These are phyloP conservation scores for Oncorhynchus nerka DNA, from an alignment of 2,113 vertebrate species.

Conservation along the genomic window DNA sequence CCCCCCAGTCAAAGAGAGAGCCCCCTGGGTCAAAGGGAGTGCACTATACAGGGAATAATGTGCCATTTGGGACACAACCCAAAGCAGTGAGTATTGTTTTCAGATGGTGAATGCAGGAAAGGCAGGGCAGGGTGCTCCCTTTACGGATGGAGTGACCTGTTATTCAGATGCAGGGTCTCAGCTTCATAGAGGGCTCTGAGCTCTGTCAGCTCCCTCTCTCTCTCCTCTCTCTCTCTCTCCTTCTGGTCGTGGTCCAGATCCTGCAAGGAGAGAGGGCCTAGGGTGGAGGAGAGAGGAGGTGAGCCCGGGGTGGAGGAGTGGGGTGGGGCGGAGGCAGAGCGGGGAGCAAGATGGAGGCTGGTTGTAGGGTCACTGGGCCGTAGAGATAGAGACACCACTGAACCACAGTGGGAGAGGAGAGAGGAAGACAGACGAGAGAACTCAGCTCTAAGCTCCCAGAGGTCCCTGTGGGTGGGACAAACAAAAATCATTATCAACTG, in stretches of 20 bases:
- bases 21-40: no score
- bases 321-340: conserved; percentile 36
- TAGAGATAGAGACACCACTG: conserved; percentile 44
- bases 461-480: conserved; percentile 69
- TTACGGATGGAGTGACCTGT: conserved; percentile 53
- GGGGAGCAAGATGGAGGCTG: conserved; percentile 45
- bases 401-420: conserved; percentile 72
- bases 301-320: conserved; percentile 19
- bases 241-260: conserved; percentile 57
- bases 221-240: conserved; percentile 23
- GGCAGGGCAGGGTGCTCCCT: no score
- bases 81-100: no score
- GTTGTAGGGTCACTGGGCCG: conserved; percentile 56
- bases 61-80: no score
- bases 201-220: conserved; percentile 41
- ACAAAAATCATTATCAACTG: not conserved
- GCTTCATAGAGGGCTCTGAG: conserved; percentile 55
- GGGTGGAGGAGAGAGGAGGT: conserved; percentile 9
- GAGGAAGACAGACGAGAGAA: conserved; percentile 80
- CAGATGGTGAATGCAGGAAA: no score
- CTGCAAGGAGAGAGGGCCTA: conserved; percentile 45
- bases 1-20: no score
- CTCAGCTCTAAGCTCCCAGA: conserved; percentile 82
- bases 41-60: no score
- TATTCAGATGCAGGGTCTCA: conserved; percentile 57